Base-by-base conservation (phyloP, 2,113 vertebrate genomes). In the Pycnonotus jocosus region DNA sequence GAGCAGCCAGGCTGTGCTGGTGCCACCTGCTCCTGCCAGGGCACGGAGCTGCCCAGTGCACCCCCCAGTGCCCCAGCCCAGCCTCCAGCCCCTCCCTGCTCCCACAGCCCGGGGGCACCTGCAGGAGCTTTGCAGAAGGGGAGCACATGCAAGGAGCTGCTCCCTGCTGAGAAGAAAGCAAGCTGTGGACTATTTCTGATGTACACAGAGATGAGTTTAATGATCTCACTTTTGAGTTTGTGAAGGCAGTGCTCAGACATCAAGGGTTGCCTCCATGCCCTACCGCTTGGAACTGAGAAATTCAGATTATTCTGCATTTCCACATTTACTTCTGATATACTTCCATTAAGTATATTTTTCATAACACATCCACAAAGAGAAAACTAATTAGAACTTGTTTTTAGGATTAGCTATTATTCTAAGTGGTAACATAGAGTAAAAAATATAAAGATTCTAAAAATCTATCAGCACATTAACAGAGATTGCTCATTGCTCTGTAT, bases 11-110 rank as follows among this genome's bases (percentile, higher is more conserved):
- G 61, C 0, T 21, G 8, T 17, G 33, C 4, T 7, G 44, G 45
- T 51, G 33, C 6, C 68, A 2, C 10, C n/a, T 12, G 28, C n/a
- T 15, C 33, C 33, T 40, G 22, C n/a, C 71, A 11, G 3, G 12
- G 68, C 64, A 33, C n/a, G n/a, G n/a, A n/a, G 3, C 53, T 30
- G 54, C 44, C 9, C 35, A 30, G 9, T 20, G n/a, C 35, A 15
- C 16, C 19, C 53, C 31, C 3, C 4, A 1, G 15, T 2, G 4
- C 1, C 57, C 25, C 1, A 3, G 5, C 6, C 30, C 71, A 44
- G 33, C 47, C 57, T 53, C 56, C 19, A 15, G 2, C 19, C 21
- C 44, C 31, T 22, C 3, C 1, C 42, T 35, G 62, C 27, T 73
- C 18, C 30, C 81, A 37, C 40, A 64, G 48, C 33, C 12, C 65